A percentile compares a stretch with the other conserved stretches of the same genome.
phyloP scores from a whole-genome alignment of 2,113 vertebrate species.

The Centropristis striata region DNA sequence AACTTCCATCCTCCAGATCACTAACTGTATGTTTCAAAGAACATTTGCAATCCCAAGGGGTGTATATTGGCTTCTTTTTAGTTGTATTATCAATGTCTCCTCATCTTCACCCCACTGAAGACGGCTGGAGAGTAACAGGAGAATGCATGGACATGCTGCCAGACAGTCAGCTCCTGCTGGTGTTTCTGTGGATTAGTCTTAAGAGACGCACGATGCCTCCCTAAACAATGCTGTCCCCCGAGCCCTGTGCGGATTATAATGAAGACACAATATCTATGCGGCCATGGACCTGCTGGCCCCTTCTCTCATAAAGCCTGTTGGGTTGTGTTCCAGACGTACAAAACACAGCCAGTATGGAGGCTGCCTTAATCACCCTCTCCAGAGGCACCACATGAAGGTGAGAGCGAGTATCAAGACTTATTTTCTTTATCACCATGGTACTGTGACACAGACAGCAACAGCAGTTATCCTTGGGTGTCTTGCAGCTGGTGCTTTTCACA shows the following conservation, averaged over 20 bases:
- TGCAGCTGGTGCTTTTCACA: not conserved
- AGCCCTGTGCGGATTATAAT: slow-evolving; percentile 72
- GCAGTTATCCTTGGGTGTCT: slow-evolving; percentile 38
- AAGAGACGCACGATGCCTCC: slow-evolving; percentile 59
- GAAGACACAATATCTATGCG: slow-evolving; percentile 76
- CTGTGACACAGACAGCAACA: slow-evolving; percentile 23
- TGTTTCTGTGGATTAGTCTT: slow-evolving; percentile 61
- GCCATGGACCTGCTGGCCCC: slow-evolving; percentile 45
- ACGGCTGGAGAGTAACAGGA: slow-evolving; percentile 41
- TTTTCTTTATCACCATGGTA: slow-evolving; percentile 8
- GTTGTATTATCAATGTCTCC: slow-evolving; percentile 48
- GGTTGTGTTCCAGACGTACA: slow-evolving; percentile 33
- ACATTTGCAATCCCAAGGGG: slow-evolving; percentile 49
- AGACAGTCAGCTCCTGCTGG: slow-evolving; percentile 47
- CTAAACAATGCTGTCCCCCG: slow-evolving; percentile 68
- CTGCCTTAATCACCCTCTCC: slow-evolving; percentile 64
- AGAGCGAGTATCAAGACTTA: slow-evolving; percentile 16
- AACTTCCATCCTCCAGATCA: slow-evolving; percentile 25
- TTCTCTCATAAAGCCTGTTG: slow-evolving; percentile 50
- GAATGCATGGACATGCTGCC: slow-evolving; percentile 39
- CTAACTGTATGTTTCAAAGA: slow-evolving; percentile 45
- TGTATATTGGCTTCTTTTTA: slow-evolving; percentile 46
- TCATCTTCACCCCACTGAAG: slow-evolving; percentile 31
- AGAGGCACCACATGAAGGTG: slow-evolving; percentile 44
- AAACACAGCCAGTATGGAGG: slow-evolving; percentile 39